Evolutionary conservation across 1,140 invertebrate genomes (phyloP), one percentile per base, ranked within the genome.

Genomic region (Phocides pigmalion): DNA sequence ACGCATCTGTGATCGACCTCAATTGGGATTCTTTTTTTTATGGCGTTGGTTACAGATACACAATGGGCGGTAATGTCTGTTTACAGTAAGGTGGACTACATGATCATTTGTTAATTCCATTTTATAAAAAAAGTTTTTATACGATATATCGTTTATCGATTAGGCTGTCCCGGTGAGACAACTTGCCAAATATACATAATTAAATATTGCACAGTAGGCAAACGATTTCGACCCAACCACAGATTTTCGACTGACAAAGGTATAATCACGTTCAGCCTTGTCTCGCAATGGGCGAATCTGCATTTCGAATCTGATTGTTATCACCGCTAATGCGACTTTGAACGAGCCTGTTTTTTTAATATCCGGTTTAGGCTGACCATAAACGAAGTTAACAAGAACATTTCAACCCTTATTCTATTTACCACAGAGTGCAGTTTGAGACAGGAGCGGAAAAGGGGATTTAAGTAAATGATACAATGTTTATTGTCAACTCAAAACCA

Each of bases 301-400:
- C 75, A 79, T 81, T 79, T 75, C 64, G 68, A 68, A 80, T 83
- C 80, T 79, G 84, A 86, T 86, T 75, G 73, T 83, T 89, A 86
- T 85, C 82, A 74, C 39, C 50, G 61, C 66, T 79, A 83, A 83
- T 81, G 62, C 76, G 69, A 67, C 68, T 68, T 70, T 79, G 71
- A 81, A 84, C 78, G 70, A 71, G 64, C 67, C 67, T 64, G 64
- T 82, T 78, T 82, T 80, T 80, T 68, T 47, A 61, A 81, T 81
- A 85, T 89, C 86, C 84, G 86, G 81, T 81, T 72, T 68, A 17
- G 65, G 66, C 63, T 49, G 63, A 65, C 63, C 63, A 35, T 54
- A 12, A 25, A 19, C 6, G 54, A 22, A 39, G 12, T n/a, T 28
- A n/a, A n/a, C n/a, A n/a, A n/a, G n/a, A n/a, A n/a, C n/a, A 74